A percentile compares a stretch with the other conserved stretches of the same genome.
These are phyloP conservation scores for Blastobasis lacticolella DNA, from an alignment of 2,888 invertebrate species.

Conservation along the genomic window DNA sequence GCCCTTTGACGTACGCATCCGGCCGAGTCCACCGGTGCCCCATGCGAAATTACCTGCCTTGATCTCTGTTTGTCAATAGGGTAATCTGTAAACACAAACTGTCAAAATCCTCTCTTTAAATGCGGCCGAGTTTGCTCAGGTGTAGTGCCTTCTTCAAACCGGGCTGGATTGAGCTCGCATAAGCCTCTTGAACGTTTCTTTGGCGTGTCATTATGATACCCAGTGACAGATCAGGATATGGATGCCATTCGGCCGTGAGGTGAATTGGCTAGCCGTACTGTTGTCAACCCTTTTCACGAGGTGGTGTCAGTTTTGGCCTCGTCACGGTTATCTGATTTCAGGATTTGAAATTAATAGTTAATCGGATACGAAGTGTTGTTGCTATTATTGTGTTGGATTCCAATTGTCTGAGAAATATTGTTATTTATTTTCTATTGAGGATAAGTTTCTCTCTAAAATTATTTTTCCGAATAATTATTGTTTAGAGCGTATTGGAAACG, in stretches of 20 bases:
- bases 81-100: constrained; percentile 67
- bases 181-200: constrained; percentile 41
- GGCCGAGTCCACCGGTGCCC: constrained; percentile 26
- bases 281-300: too few relatives aligned
- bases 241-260: constrained; percentile 9
- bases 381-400: too few relatives aligned
- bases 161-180: constrained; percentile 32
- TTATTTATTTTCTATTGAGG: too few relatives aligned
- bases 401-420: too few relatives aligned
- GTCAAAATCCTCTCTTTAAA: constrained; percentile 63
- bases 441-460: too few relatives aligned
- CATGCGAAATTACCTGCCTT: constrained; percentile 60
- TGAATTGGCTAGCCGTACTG: background rate
- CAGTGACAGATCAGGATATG: constrained; percentile 14
- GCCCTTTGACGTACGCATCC: constrained; percentile 15
- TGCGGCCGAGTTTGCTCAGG: constrained; percentile 59
- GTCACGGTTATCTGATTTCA: too few relatives aligned
- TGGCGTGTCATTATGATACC: constrained; percentile 16
- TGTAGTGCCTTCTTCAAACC: constrained; percentile 42
- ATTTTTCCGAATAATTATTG: too few relatives aligned
- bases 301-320: too few relatives aligned
- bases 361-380: too few relatives aligned
- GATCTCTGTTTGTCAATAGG: constrained; percentile 58
- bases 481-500: too few relatives aligned
- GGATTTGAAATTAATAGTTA: too few relatives aligned